Conservation (phyloP, 2,888 invertebrate genomes). For the Coleophora deauratella region DNA sequence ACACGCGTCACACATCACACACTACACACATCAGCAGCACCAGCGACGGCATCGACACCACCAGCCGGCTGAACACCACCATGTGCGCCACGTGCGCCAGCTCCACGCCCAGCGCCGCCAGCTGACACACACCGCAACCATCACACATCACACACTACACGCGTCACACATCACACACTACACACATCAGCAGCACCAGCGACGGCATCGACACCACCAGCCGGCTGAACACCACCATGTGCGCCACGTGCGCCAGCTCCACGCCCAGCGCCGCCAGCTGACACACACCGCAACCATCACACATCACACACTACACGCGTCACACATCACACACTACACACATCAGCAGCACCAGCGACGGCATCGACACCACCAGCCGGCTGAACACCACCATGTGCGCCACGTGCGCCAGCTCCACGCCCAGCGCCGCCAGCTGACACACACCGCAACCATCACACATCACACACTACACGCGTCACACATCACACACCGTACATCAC, state of each 20-base stretch:
- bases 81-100: conserved; percentile 90
- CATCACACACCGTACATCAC: too few relatives aligned
- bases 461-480: too few relatives aligned
- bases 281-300: too few relatives aligned
- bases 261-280: conserved; percentile 43
- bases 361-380: conserved; percentile 92
- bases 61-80: conserved; percentile 91
- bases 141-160: too few relatives aligned
- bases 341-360: conserved; percentile 91
- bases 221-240: conserved; percentile 93
- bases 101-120: conserved; percentile 70
- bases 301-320: too few relatives aligned
- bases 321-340: too few relatives aligned
- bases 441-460: too few relatives aligned
- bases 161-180: too few relatives aligned
- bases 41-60: conserved; percentile 91
- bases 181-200: conserved; percentile 91
- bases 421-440: conserved; percentile 11
- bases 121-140: too few relatives aligned
- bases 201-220: conserved; percentile 93
- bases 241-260: conserved; percentile 88
- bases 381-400: conserved; percentile 93
- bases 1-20: too few relatives aligned
- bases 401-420: conserved; percentile 87
- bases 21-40: conserved; percentile 93